Base-by-base conservation (phyloP, 2,113 vertebrate genomes). In the Zonotrichia leucophrys region DNA sequence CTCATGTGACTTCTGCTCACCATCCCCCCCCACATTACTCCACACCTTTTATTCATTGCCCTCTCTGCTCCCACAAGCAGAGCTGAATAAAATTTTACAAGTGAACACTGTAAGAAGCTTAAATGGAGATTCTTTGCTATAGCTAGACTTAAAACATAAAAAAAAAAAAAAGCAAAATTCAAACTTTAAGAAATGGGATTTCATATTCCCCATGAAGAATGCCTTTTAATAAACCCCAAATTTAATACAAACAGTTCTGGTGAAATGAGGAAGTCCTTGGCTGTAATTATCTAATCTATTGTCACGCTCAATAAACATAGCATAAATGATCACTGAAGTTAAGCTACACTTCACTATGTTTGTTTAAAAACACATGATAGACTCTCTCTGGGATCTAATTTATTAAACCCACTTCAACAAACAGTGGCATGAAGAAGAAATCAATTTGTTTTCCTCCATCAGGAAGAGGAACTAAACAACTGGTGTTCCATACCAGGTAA, bases 1-100 rank as follows among this genome's bases (percentile, higher is more conserved):
- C 73, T 93, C 95, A 95, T 90, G 83, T 96, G 94, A 96, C 82
- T 96, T 92, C 49, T 90, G 82, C 76, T 96, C 76, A 92, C 94
- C 37, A 78, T 75, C 21, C 58, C 92, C 89, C 41, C 35, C 93
- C 21, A 64, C 64, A 84, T 93, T 56, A 92, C 86, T 83, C 85
- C 83, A 76, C 76, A 96, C 66, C 83, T 96, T 96, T 89, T 97
- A 93, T 95, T 88, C 85, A 73, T 92, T 92, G 63, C 76, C 79
- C 90, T 78, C 73, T 79, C 85, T 93, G 79, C 95, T 89, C 4
- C 2, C 27, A 55, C 70, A 88, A 47, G 41, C 30, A 64, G 11
- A 79, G 28, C 64, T 72, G 64, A 90, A 81, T 39, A 87, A 88
- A 90, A 78, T 59, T 77, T 86, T 44, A 47, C 14, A 80, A 81